phyloP scores from a whole-genome alignment of 2,113 vertebrate species.

The Prinia subflava region DNA sequence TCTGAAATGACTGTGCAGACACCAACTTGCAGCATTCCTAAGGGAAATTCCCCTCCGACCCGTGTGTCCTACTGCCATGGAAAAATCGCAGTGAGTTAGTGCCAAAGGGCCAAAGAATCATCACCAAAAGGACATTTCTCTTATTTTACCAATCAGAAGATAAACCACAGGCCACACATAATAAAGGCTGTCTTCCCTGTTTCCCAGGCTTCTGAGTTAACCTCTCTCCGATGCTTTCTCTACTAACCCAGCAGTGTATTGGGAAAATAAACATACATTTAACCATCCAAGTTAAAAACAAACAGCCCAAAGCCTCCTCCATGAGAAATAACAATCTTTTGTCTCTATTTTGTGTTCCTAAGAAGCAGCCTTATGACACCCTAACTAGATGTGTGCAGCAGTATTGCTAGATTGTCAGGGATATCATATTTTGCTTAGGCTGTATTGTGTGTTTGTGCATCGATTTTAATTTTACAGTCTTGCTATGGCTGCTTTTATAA shows the following conservation, averaged over 20 bases:
- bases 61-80: neutral
- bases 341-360: neutral
- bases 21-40: neutral
- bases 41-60: neutral
- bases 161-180: neutral
- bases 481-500: neutral
- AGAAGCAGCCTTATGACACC: neutral
- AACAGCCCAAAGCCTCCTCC: neutral
- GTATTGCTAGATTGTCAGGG: neutral
- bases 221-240: neutral
- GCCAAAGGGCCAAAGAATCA: fast-evolving
- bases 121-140: neutral
- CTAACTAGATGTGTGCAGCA: neutral
- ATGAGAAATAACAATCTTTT: neutral
- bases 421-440: neutral
- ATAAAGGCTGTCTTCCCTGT: neutral
- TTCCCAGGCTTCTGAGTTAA: neutral
- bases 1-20: neutral
- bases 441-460: neutral
- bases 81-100: neutral
- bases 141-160: neutral
- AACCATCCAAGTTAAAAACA: neutral
- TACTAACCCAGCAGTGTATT: neutral
- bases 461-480: neutral
- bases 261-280: neutral